phyloP scores from a whole-genome alignment of 2,888 invertebrate species.

The Aphodius granarius region DNA sequence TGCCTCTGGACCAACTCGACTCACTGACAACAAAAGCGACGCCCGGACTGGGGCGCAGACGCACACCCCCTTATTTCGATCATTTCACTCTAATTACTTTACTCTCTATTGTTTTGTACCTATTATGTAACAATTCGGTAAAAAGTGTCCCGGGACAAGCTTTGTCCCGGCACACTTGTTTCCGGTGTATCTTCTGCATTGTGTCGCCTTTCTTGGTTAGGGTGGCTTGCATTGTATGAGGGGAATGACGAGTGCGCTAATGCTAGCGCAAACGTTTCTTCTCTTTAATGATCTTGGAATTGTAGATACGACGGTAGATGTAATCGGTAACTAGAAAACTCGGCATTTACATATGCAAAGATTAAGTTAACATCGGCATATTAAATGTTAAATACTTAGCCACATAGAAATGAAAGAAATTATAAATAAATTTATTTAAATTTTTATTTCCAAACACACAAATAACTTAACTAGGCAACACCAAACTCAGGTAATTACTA shows the following conservation, averaged over 20 bases:
- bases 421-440: no score
- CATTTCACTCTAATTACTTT: slow-evolving; percentile 39
- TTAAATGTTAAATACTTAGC: neutral
- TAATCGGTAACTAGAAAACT: neutral
- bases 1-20: slow-evolving; percentile 44
- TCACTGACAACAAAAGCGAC: slow-evolving; percentile 46
- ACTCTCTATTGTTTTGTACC: slow-evolving; percentile 24
- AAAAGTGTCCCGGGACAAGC: slow-evolving; percentile 1
- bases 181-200: neutral
- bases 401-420: no score
- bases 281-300: slow-evolving; percentile 2
- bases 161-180: neutral
- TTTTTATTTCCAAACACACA: no score
- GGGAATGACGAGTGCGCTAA: neutral
- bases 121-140: slow-evolving; percentile 11
- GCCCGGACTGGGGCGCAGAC: slow-evolving; percentile 47
- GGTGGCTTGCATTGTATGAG: neutral
- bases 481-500: no score
- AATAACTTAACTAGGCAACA: no score
- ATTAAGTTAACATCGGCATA: neutral
- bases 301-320: neutral
- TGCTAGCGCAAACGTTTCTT: neutral
- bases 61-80: slow-evolving; percentile 37
- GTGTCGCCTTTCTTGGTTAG: neutral
- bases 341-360: neutral